phyloP scores from a whole-genome alignment of 2,113 vertebrate genomes.

The Siphamia tubifer region DNA sequence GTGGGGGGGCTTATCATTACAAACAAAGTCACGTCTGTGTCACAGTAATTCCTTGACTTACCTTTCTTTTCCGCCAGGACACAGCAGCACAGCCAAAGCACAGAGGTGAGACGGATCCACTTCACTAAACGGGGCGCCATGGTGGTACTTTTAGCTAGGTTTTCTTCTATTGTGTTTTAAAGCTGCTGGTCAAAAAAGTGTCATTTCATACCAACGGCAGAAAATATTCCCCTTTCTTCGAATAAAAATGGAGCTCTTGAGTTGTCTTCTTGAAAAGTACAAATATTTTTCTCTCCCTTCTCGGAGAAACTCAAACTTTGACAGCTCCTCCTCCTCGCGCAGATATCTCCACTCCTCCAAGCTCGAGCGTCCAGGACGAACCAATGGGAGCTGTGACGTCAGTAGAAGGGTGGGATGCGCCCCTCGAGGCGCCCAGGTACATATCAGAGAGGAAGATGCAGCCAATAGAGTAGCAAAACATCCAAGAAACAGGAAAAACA shows the following conservation, averaged over 20 bases:
- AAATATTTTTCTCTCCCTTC: conserved; percentile 21
- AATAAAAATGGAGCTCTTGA: not conserved
- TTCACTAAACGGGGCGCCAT: conserved; percentile 64
- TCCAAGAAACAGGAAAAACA: no score
- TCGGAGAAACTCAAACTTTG: conserved; percentile 69
- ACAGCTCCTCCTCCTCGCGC: conserved; percentile 77
- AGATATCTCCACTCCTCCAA: conserved; percentile 33
- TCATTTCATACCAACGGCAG: conserved; percentile 56
- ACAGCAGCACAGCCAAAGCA: conserved; percentile 57
- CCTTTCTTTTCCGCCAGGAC: conserved; percentile 77
- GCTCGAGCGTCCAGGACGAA: conserved; percentile 14
- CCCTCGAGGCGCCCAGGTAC: conserved; percentile 40
- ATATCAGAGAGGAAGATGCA: not conserved
- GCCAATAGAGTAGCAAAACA: no score
- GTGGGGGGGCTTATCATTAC: not conserved
- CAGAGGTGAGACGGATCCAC: conserved; percentile 64
- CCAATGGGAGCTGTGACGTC: conserved; percentile 69
- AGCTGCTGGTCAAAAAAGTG: conserved; percentile 15
- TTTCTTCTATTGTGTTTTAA: no score
- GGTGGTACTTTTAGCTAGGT: no score
- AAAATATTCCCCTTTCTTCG: conserved; percentile 22
- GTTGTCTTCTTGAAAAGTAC: not conserved
- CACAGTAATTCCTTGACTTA: conserved; percentile 39
- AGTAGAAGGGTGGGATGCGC: conserved; percentile 53
- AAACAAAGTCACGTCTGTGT: conserved; percentile 2